phyloP scores from a whole-genome alignment of 2,888 invertebrate genomes.

The Polymixis flavicincta region DNA sequence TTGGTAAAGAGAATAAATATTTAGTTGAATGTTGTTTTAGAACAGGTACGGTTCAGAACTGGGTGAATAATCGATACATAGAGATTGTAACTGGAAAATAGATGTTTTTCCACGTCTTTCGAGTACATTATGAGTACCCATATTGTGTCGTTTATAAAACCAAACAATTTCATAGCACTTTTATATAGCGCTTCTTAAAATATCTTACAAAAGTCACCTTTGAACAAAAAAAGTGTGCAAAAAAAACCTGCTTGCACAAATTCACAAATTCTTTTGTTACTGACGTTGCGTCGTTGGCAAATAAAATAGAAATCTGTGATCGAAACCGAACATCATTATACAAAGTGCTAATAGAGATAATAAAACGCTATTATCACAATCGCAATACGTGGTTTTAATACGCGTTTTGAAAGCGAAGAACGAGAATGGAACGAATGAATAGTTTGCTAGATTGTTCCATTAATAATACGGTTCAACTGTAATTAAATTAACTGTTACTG shows the following conservation, averaged over 20 bases:
- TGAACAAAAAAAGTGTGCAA: constrained; percentile 16
- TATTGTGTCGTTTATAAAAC: too few relatives aligned
- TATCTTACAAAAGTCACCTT: neutral
- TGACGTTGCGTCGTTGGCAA: constrained; percentile 45
- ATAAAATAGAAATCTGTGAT: constrained; percentile 66
- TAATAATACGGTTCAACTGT: neutral
- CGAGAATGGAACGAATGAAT: constrained; percentile 48
- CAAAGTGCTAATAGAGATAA: constrained; percentile 54
- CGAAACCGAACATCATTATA: constrained; percentile 40
- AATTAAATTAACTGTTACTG: neutral
- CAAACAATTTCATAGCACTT: too few relatives aligned
- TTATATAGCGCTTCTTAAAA: neutral
- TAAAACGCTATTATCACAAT: constrained; percentile 52
- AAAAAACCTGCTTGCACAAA: neutral
- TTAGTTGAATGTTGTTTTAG: constrained; percentile 26
- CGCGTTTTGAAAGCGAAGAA: constrained; percentile 39
- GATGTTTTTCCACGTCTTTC: too few relatives aligned
- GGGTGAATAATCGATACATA: neutral
- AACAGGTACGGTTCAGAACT: too few relatives aligned
- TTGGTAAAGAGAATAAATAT: constrained; percentile 68
- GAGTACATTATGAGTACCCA: too few relatives aligned
- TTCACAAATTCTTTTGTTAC: constrained; percentile 32
- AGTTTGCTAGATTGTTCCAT: constrained; percentile 4
- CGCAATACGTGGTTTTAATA: neutral
- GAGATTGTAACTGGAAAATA: neutral